Percentiles rank a stretch among this genome's conserved stretches.
Evolutionary conservation across 2,888 invertebrate species (phyloP).

Genomic region (Ornithoptera alexandrae): DNA sequence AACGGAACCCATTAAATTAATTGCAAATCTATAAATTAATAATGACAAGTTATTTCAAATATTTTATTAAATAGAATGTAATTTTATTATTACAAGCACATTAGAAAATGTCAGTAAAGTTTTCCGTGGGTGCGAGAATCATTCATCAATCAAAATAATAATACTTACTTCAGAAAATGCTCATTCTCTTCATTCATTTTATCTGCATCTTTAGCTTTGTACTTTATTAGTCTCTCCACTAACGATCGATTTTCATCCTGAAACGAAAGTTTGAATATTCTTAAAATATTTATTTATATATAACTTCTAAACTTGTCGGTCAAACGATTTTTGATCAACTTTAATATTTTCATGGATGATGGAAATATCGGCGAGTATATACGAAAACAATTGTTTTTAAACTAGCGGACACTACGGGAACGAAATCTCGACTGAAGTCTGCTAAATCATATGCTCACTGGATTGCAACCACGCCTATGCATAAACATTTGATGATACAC

Average conservation of each 20-base stretch:
- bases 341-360: conserved; percentile 24
- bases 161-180: conserved; percentile 89
- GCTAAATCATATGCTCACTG: conserved; percentile 47
- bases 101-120: conserved; percentile 30
- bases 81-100: conserved; percentile 33
- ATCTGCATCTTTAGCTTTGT: conserved; percentile 97
- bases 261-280: conserved; percentile 50
- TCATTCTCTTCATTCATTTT: conserved; percentile 98
- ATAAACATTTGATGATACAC: conserved; percentile 57
- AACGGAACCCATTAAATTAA: not conserved
- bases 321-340: conserved; percentile 25
- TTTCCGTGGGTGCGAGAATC: conserved; percentile 24
- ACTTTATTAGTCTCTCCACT: conserved; percentile 92
- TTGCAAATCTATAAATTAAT: not conserved
- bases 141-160: conserved; percentile 28
- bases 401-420: conserved; percentile 38
- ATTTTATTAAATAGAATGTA: conserved; percentile 6
- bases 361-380: too few species aligned
- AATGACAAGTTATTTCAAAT: not conserved
- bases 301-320: not conserved
- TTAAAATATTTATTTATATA: not conserved
- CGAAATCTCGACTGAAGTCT: conserved; percentile 56
- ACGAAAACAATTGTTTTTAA: not conserved
- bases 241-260: conserved; percentile 93
- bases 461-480: conserved; percentile 35